phyloP scores from a whole-genome alignment of 2,797 vertebrate genomes.

The Sternarchorhynchus goeldii region DNA sequence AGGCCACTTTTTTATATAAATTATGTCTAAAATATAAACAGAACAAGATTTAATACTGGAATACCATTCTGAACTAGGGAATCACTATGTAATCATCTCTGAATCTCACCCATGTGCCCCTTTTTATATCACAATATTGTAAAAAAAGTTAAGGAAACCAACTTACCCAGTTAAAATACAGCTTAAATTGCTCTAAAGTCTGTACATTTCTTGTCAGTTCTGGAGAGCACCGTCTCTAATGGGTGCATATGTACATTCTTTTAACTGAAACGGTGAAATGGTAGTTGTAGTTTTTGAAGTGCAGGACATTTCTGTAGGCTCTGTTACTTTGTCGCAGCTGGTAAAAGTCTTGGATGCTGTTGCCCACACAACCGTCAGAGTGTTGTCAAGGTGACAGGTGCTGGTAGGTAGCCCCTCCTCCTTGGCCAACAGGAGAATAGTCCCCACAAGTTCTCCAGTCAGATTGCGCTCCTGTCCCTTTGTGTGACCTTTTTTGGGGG shows the following conservation, averaged over 20 bases:
- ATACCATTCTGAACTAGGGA: conserved; percentile 87
- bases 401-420: not conserved
- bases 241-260: conserved; percentile 99
- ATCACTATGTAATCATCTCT: conserved; percentile 94
- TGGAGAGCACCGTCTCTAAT: conserved; percentile 83
- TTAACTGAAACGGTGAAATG: conserved; percentile 99
- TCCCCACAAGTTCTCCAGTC: not conserved
- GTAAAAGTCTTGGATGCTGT: conserved; percentile 27
- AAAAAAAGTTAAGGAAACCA: conserved; percentile 74
- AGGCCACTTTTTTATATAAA: conserved; percentile 85
- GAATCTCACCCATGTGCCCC: conserved; percentile 75
- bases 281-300: conserved; percentile 86
- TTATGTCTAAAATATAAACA: conserved; percentile 94
- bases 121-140: conserved; percentile 63
- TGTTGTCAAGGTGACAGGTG: not conserved
- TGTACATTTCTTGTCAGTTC: conserved; percentile 93
- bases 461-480: not conserved
- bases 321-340: conserved; percentile 53
- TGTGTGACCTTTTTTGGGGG: not conserved
- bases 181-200: conserved; percentile 87
- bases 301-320: conserved; percentile 96
- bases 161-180: conserved; percentile 79
- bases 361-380: not conserved
- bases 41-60: conserved; percentile 94
- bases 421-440: not conserved